Conservation (phyloP, 2,888 invertebrate species). For the Leptinotarsa haldemani region DNA sequence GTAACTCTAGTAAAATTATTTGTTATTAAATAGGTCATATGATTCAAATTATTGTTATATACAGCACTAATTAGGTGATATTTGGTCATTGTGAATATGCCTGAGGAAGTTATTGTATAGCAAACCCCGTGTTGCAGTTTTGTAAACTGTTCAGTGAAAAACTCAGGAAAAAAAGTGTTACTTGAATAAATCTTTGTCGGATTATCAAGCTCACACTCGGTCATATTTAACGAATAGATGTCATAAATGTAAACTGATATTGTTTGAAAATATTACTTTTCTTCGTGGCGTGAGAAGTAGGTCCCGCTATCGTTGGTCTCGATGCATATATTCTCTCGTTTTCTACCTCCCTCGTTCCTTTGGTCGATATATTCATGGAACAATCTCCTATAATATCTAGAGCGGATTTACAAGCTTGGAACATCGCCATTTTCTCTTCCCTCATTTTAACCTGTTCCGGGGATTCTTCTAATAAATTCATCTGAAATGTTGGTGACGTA, state of each 20-base stretch:
- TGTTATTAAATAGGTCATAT: too few species aligned
- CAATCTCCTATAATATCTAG: conserved; percentile 97
- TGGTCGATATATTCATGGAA: conserved; percentile 72
- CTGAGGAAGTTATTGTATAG: too few species aligned
- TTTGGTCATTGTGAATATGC: too few species aligned
- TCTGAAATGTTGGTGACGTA: conserved; percentile 66
- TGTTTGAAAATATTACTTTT: conserved; percentile 38
- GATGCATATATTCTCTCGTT: conserved; percentile 24
- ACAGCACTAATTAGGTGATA: too few species aligned
- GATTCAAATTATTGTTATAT: too few species aligned
- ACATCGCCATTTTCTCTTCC: conserved; percentile 99
- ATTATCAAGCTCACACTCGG: too few species aligned
- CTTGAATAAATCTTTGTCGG: too few species aligned
- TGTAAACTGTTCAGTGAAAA: too few species aligned
- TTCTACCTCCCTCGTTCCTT: conserved; percentile 11
- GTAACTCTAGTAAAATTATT: too few species aligned
- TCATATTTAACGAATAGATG: too few species aligned
- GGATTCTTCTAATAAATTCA: conserved; percentile 98
- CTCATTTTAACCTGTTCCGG: conserved; percentile 95
- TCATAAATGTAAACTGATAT: background rate
- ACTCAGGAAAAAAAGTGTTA: too few species aligned
- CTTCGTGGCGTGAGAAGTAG: conserved; percentile 40
- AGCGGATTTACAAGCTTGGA: conserved; percentile 99
- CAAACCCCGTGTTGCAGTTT: too few species aligned
- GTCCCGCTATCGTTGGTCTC: conserved; percentile 17